A percentile compares a stretch with the other conserved stretches of the same genome.
phyloP scores from a whole-genome alignment of 2,113 vertebrate species.

The Daboia siamensis region DNA sequence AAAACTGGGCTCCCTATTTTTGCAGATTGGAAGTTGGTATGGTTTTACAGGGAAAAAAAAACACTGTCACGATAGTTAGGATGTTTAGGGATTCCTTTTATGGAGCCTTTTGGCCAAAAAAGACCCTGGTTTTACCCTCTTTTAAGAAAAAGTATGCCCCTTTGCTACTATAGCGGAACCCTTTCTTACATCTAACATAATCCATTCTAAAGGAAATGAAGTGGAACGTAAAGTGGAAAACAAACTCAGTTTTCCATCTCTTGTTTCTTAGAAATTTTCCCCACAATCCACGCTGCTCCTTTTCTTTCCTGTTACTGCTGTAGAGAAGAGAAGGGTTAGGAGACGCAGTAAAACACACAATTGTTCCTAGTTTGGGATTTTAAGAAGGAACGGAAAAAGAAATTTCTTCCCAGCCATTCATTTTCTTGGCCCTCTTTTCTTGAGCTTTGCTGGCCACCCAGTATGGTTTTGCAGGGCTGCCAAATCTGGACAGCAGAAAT shows the following conservation, averaged over 20 bases:
- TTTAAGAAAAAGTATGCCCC: neutral
- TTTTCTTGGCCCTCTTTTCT: neutral
- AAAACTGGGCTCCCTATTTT: neutral
- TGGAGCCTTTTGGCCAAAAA: neutral
- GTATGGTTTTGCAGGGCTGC: neutral
- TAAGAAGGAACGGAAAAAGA: neutral
- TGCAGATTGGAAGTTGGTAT: neutral
- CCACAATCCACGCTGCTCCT: too few species aligned
- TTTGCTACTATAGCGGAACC: neutral
- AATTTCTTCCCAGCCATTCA: neutral
- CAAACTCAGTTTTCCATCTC: neutral
- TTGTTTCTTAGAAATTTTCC: neutral
- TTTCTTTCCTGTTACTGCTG: neutral
- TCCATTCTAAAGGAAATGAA: neutral
- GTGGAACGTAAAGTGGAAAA: neutral
- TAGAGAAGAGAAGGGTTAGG: neutral
- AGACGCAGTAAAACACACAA: neutral
- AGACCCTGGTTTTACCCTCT: neutral
- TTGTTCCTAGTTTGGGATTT: neutral
- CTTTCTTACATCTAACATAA: neutral
- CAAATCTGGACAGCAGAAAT: neutral
- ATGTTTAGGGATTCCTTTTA: neutral
- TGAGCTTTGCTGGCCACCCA: neutral
- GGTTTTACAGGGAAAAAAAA: neutral
- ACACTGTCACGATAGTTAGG: neutral